Evolutionary conservation across 2,888 invertebrate species (phyloP), one percentile per base, ranked within the genome.

Genomic region (Hipparchia semele): DNA sequence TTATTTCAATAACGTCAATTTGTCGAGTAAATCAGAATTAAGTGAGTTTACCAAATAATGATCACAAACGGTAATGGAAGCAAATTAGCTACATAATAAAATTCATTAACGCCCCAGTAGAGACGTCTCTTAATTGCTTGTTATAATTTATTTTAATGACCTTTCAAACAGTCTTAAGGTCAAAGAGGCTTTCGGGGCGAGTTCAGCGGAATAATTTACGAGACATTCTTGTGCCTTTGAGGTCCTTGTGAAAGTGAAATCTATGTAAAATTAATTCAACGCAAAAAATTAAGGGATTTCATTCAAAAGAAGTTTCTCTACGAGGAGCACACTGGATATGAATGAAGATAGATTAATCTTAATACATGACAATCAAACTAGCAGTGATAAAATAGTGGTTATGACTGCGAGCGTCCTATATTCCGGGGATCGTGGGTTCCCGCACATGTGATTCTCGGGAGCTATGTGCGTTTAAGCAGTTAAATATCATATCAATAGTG

Each of bases 81-180:
- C 54, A 58, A 72, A 64, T 72, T 62, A 68, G 23, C 59, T 9
- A 49, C 56, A 64, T 72, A 68, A 68, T 72, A 68, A 72, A 68
- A 72, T 64, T 68, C 72, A 72, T 68, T 58, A 68, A 65, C 72
- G 68, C 64, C 13, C 45, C n/a, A 72, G 45, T 23, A 62, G 62
- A 49, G 23, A 5, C 39, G 49, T 33, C 39, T 62, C 10, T 51
- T 76, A 74, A 76, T 76, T 74, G 72, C 76, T 71, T 73, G 72
- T 76, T 72, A 76, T 76, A 74, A 74, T 74, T 71, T 71, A 73
- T 65, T 70, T 73, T 75, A 72, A 73, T 70, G 71, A 65, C 70
- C 64, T 64, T 65, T 65, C 51, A 65, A 53, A 65, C 65, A 12
- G 65, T 33, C 62, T 64, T 62, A 62, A 64, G 51, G 65, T 65